Evolutionary conservation across 2,888 invertebrate species (phyloP).

Genomic region (Eilema caniola): DNA sequence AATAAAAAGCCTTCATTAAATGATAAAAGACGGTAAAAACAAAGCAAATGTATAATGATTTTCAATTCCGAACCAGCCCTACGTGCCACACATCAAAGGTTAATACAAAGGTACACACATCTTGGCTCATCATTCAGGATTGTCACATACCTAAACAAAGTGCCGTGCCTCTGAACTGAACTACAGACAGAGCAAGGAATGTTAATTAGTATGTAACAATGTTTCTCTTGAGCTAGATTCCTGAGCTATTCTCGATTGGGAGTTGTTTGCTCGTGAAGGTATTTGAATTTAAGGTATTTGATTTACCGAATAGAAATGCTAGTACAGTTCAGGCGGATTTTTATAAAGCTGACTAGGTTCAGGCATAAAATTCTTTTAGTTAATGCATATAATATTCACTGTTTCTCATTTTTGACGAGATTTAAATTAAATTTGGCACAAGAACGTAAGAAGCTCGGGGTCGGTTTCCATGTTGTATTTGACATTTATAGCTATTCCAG

Average conservation of each 20-base stretch:
- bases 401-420: too few species aligned
- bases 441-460: too few species aligned
- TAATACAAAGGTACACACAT: slow-evolving; percentile 31
- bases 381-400: too few species aligned
- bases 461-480: too few species aligned
- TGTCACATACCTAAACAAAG: slow-evolving; percentile 36
- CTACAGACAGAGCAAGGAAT: slow-evolving; percentile 35
- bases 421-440: too few species aligned
- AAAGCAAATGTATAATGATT: too few species aligned
- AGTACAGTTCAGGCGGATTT: too few species aligned
- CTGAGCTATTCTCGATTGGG: slow-evolving; percentile 19
- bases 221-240: slow-evolving; percentile 37
- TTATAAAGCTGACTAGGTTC: too few species aligned
- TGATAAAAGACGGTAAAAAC: too few species aligned
- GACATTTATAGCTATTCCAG: too few species aligned
- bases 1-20: too few species aligned
- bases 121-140: slow-evolving; percentile 25
- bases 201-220: slow-evolving; percentile 50
- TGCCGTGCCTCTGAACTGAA: slow-evolving; percentile 19
- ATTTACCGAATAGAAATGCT: background rate
- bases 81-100: background rate
- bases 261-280: background rate
- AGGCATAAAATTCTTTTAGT: too few species aligned
- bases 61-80: slow-evolving; percentile 23
- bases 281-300: slow-evolving; percentile 12